Evolutionary conservation across 1,140 invertebrate species (phyloP).

Genomic region (Meteorus sp.): DNA sequence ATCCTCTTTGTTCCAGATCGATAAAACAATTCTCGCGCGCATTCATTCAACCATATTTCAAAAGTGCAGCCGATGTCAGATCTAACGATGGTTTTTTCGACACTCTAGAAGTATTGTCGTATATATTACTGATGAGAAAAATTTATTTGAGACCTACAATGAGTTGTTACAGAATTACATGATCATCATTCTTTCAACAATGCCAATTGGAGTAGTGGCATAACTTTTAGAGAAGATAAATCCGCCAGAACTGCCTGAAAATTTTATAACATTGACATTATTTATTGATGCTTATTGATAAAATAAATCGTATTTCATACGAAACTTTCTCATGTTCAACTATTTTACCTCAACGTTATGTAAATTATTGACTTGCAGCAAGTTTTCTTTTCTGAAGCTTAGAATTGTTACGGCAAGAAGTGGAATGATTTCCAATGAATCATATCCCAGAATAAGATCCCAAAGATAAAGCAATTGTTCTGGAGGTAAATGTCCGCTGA

Average conservation of each 20-base stretch:
- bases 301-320: neutral
- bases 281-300: constrained; percentile 4
- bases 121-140: too few relatives aligned
- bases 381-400: constrained; percentile 88
- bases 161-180: too few relatives aligned
- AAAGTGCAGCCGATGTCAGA: too few relatives aligned
- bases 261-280: constrained; percentile 35
- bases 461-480: constrained; percentile 90
- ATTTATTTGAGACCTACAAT: too few relatives aligned
- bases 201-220: constrained; percentile 78
- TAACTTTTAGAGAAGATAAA: constrained; percentile 84
- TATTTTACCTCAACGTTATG: constrained; percentile 76
- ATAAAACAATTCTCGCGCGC: constrained; percentile 7
- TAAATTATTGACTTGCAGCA: constrained; percentile 84
- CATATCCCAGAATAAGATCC: constrained; percentile 90
- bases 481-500: constrained; percentile 89
- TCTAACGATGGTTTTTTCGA: too few relatives aligned
- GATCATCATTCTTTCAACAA: constrained; percentile 64
- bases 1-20: too few relatives aligned
- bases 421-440: constrained; percentile 87
- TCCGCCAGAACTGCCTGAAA: constrained; percentile 81
- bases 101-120: too few relatives aligned
- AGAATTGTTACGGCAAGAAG: constrained; percentile 86
- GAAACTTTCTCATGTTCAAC: neutral
- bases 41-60: neutral